Base-by-base conservation (phyloP, 2,113 vertebrate genomes). In the Noctilio leporinus region DNA sequence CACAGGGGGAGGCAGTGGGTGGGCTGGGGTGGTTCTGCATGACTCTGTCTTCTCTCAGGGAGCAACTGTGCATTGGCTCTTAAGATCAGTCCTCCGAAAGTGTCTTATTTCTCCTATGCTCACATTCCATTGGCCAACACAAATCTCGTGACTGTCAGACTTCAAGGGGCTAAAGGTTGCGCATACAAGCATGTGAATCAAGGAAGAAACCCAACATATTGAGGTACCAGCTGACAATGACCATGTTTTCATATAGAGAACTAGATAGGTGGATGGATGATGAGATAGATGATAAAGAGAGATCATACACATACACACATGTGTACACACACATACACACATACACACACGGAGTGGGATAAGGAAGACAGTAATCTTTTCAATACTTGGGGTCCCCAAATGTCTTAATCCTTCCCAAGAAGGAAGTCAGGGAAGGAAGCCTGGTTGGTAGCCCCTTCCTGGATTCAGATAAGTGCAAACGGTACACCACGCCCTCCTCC, bases 1-100 rank as follows among this genome's bases (percentile, higher is more conserved):
- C 4, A 17, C 22, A 3, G 33, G 43, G 70, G 22, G 10, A 5
- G 1, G 38, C 5, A 11, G 19, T 17, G 17, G 0, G 2, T 24
- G 59, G 20, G 9, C 5, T 3, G 43, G 26, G 20, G 7, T 4
- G 22, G 19, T 10, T 24, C 17, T 43, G 62, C 6, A 10, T 3
- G 43, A 28, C 49, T 69, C 47, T 57, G 33, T 24, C 49, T 43
- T 62, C 16, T 2, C 43, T 45, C 5, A 2, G 72, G 65, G 65
- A 20, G 35, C 14, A 17, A 26, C 8, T 38, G 40, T 51, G 47
- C 3, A 5, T 4, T 38, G n/a, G 69, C 40, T 86, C 15, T 72
- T 67, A 45, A 70, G n/a, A 26, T 35, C 14, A 30, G 8, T 17
- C 30, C 2, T 51, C 45, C 2, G 19, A 47, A 65, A 55, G 20